Evolutionary conservation across 1,140 invertebrate genomes (phyloP).

Genomic region (Vollenhovia emeryi): DNA sequence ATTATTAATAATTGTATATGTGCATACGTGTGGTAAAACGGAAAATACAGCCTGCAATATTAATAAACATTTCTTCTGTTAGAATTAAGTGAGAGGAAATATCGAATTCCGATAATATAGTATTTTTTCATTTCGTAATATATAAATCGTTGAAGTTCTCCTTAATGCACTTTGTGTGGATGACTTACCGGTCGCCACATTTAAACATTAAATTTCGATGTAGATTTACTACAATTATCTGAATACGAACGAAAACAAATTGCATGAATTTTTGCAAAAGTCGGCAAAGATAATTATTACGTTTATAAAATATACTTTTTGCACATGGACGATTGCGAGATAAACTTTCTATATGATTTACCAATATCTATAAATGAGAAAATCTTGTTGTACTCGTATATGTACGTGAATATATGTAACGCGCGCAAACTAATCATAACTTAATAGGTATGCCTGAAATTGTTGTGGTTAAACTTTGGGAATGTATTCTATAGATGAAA

Average conservation of each 20-base stretch:
- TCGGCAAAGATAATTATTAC: slow-evolving; percentile 15
- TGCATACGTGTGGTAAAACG: not conserved
- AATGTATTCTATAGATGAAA: not conserved
- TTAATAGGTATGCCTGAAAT: not conserved
- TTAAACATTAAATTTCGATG: slow-evolving; percentile 29
- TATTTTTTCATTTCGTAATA: slow-evolving; percentile 9
- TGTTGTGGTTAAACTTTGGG: not conserved
- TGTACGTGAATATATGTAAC: not conserved
- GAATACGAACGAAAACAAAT: not conserved
- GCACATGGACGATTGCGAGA: not conserved
- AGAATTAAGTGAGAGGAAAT: not conserved
- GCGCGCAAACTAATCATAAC: not conserved
- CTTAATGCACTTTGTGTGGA: not conserved
- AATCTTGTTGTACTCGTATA: not conserved
- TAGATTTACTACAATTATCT: slow-evolving; percentile 19
- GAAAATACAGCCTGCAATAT: not conserved
- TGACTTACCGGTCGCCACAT: not conserved
- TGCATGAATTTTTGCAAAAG: slow-evolving; percentile 6
- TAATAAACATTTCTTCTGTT: slow-evolving; percentile 16
- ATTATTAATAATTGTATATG: not conserved
- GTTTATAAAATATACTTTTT: slow-evolving; percentile 2
- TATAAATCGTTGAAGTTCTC: slow-evolving; percentile 13
- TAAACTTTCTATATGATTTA: slow-evolving; percentile 3
- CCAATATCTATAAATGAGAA: slow-evolving; percentile 5
- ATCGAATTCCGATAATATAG: not conserved